These are phyloP conservation scores for Schizaphis graminum DNA, from an alignment of 2,888 invertebrate species.

Conservation along the genomic window DNA sequence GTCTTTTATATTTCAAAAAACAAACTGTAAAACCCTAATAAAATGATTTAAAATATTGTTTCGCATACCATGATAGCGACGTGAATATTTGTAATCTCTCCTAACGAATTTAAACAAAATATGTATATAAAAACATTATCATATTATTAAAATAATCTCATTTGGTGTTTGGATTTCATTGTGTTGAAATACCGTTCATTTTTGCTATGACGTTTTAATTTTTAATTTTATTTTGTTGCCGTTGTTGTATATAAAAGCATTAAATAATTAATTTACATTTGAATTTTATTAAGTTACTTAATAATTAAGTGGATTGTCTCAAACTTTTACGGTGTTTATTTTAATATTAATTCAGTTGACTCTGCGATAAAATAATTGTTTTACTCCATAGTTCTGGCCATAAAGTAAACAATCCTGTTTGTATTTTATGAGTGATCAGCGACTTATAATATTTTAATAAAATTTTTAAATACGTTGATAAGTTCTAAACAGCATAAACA, in stretches of 20 bases:
- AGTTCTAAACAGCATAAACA: neutral
- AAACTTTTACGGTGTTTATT: conserved; percentile 52
- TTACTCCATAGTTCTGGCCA: conserved; percentile 10
- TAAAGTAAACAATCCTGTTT: conserved; percentile 42
- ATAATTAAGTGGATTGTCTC: conserved; percentile 60
- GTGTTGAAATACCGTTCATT: conserved; percentile 22
- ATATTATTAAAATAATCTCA: neutral
- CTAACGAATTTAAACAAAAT: neutral
- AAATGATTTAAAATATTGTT: neutral
- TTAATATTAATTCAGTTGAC: conserved; percentile 57
- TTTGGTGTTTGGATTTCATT: neutral
- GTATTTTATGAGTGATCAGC: neutral
- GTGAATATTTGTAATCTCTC: neutral
- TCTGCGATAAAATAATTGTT: conserved; percentile 57
- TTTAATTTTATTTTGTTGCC: conserved; percentile 47
- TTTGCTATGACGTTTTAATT: conserved; percentile 29
- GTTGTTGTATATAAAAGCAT: conserved; percentile 30
- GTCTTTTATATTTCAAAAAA: neutral
- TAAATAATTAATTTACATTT: conserved; percentile 62
- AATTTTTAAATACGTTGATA: neutral
- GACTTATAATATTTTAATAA: neutral
- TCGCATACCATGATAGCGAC: neutral
- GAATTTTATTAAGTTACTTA: conserved; percentile 53
- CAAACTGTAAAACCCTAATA: neutral
- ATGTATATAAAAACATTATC: neutral